Evolutionary conservation across 1,140 invertebrate species (phyloP), one percentile per base, ranked within the genome.

Genomic region (Metaphire vulgaris): DNA sequence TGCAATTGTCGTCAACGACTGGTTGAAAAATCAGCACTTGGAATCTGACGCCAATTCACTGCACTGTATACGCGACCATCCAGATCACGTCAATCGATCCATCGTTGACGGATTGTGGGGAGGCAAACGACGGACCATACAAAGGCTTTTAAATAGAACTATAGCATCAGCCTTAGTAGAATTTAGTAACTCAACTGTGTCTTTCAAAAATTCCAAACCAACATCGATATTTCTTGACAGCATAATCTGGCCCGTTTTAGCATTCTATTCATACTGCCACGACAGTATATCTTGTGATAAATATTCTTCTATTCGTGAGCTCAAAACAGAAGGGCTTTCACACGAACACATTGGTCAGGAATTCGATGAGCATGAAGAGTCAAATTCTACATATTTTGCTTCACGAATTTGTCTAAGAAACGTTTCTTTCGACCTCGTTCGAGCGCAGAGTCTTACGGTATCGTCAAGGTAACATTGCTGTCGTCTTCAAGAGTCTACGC

Each of bases 31-130:
- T 28, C 41, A 34, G 16, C 16, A 1, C 2, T 34, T 2, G 16
- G 2, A 14, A 26, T 73, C 76, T 30, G 80, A 74, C 21, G 76
- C 77, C 1, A 77, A 78, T 15, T 72, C 80, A 1, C 78, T 83
- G n/a, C 82, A 84, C 77, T 69, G 81, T 16, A 82, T 84, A 79
- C 67, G 83, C 34, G 83, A 85, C 75, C 81, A 83, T 76, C 82
- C 77, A 2, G 80, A 74, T 68, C 80, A 81, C 65, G 33, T 1
- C 14, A 69, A 67, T 31, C 1, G 26, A 30, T 34, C 67, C 1
- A 21, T 76, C 33, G 33, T 67, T 1, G 31, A 30, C 1, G 74
- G 74, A 71, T 31, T 76, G 28, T 76, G 74, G 66, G 74, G 66
- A 1, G 72, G 72, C 1, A 14, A 16, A 28, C 0, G 30, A 26